Base-by-base conservation (phyloP, 2,888 invertebrate genomes). In the Heteromyza rotundicornis region DNA sequence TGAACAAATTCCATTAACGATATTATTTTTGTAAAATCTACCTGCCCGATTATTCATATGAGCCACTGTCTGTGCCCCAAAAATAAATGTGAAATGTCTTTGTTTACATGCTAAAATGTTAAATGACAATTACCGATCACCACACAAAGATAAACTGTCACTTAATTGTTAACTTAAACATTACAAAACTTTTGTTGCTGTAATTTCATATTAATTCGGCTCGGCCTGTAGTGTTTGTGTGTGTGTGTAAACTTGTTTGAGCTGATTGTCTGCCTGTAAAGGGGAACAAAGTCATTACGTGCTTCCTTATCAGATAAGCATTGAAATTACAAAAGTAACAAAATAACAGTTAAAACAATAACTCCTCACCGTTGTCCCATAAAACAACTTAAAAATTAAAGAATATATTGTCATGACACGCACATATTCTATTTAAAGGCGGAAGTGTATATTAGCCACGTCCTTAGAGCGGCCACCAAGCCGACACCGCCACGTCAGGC, bases 151-250 rank as follows among this genome's bases (percentile, higher is more conserved):
- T 47, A 47, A 47, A 20, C 61, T 70, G 73, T 72, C 73, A 72
- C 70, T 74, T 74, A 74, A 74, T 74, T 74, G 74, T 71, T 70
- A 69, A 69, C 71, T 74, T 73, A 72, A 74, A 71, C 70, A 74
- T 72, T 70, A 74, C 73, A 74, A 74, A 74, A 74, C 72, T 72
- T 71, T 59, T 17, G 47, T 49, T 19, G 19, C 8, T 19, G 7
- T 49, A 23, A 14, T 23, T 51, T 8, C 22, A 22, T 23, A 44
- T 35, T 17, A 44, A 56, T n/a, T 22, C 14, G 20, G 23, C 16
- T 10, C 2, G 36, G 24, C 2, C 19, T 16, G 16, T 27, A 24
- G 10, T 10, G 19, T 19, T 51, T 51, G 23, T 22, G 12, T 16
- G 8, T n/a, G n/a, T n/a, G n/a, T n/a, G n/a, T n/a, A n/a, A n/a